Percentiles rank a stretch among this genome's conserved stretches.
Conservation (phyloP, 2,113 vertebrate species). For the Atrichornis clamosus region DNA sequence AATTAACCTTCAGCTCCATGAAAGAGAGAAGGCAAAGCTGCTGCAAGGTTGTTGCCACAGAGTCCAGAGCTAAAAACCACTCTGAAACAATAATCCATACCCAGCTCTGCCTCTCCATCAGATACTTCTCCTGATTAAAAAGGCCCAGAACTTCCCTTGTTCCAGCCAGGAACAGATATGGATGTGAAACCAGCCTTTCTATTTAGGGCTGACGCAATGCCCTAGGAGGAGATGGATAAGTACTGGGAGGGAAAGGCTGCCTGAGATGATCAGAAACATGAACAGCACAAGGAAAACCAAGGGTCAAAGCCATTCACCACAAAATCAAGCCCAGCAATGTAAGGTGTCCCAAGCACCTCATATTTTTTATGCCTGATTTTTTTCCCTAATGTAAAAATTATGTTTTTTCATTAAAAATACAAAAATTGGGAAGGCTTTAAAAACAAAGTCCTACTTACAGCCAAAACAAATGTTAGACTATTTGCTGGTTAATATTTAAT, state of each 20-base stretch:
- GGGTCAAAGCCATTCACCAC: not conserved
- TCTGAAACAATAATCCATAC: not conserved
- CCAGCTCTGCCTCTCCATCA: not conserved
- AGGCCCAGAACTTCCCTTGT: not conserved
- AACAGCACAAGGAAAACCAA: not conserved
- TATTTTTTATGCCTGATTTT: not conserved
- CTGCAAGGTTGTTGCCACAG: not conserved
- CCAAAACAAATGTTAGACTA: not conserved
- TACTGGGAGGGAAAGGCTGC: not conserved
- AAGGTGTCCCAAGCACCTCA: not conserved
- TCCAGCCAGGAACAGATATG: fast-evolving
- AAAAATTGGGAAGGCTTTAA: not conserved
- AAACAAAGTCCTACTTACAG: not conserved
- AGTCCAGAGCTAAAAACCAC: not conserved
- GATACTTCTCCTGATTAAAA: not conserved
- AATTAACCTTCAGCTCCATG: not conserved
- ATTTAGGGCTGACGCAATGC: not conserved
- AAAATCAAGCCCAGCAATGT: not conserved
- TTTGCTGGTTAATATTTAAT: not conserved
- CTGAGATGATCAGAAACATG: not conserved
- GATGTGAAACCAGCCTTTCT: not conserved
- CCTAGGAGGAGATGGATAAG: not conserved
- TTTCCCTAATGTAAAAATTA: not conserved
- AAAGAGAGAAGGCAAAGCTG: not conserved
- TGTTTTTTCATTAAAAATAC: not conserved